Evolutionary conservation across 53 echinoderm and acorn worm species (phyloP).

Genomic region (Glandiceps talaboti): DNA sequence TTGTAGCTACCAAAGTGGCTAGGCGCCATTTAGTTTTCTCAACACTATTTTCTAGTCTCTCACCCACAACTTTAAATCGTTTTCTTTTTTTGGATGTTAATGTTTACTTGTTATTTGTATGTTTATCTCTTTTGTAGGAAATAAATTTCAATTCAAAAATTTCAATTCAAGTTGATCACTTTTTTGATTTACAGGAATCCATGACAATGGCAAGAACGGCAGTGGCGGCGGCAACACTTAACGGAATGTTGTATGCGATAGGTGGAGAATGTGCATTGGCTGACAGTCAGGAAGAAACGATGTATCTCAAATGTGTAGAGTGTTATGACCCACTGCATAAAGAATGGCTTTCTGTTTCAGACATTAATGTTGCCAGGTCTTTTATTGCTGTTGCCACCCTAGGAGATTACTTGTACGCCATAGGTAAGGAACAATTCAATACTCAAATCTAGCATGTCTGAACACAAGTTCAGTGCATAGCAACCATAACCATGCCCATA

Average conservation of each 20-base stretch:
- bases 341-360: conserved; percentile 53
- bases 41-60: no score
- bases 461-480: no score
- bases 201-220: conserved; percentile 94
- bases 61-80: no score
- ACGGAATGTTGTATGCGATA: conserved; percentile 77
- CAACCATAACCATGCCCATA: no score
- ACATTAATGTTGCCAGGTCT: conserved; percentile 69
- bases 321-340: conserved; percentile 86
- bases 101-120: no score
- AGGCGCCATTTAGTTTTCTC: no score
- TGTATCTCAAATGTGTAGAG: conserved; percentile 88
- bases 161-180: no score
- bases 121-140: no score
- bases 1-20: no score
- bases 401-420: conserved; percentile 57
- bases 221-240: conserved; percentile 73
- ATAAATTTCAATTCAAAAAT: no score
- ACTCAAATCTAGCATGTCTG: no score
- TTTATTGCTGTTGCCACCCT: conserved; percentile 74
- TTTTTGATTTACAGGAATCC: conserved; percentile 67
- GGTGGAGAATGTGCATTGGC: conserved; percentile 95
- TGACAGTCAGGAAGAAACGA: conserved; percentile 73
- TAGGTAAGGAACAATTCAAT: conserved; percentile 38
- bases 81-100: no score